Evolutionary conservation across 2,888 invertebrate genomes (phyloP).

Genomic region (Acanthococcus lagerstroemiae): DNA sequence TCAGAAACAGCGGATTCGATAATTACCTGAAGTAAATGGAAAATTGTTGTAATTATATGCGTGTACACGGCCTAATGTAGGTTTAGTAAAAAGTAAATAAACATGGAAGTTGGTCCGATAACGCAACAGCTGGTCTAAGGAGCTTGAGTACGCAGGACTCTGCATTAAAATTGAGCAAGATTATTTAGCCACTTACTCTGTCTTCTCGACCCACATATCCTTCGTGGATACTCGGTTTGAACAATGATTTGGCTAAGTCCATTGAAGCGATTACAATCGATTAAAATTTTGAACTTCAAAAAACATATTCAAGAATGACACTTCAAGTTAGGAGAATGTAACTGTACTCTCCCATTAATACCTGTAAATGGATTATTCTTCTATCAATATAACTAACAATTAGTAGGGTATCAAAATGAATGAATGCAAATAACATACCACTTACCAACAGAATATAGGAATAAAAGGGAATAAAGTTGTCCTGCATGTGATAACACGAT

Average conservation of each 20-base stretch:
- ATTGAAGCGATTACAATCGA: too few relatives aligned
- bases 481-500: too few relatives aligned
- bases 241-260: constrained; percentile 87
- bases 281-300: background rate
- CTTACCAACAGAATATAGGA: too few relatives aligned
- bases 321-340: too few relatives aligned
- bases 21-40: constrained; percentile 10
- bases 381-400: too few relatives aligned
- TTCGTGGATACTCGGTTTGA: constrained; percentile 73
- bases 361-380: too few relatives aligned
- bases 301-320: too few relatives aligned
- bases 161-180: background rate
- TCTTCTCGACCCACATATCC: constrained; percentile 83
- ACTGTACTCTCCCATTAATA: too few relatives aligned
- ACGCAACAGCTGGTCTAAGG: background rate
- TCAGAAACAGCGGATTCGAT: constrained; percentile 68
- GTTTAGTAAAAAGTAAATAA: too few relatives aligned
- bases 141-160: background rate
- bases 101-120: too few relatives aligned
- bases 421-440: background rate
- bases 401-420: too few relatives aligned
- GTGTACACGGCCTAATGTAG: constrained; percentile 3
- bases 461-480: too few relatives aligned
- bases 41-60: background rate
- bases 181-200: constrained; percentile 47